Evolutionary conservation across 2,888 invertebrate genomes (phyloP).

Genomic region (Coremacera marginata): DNA sequence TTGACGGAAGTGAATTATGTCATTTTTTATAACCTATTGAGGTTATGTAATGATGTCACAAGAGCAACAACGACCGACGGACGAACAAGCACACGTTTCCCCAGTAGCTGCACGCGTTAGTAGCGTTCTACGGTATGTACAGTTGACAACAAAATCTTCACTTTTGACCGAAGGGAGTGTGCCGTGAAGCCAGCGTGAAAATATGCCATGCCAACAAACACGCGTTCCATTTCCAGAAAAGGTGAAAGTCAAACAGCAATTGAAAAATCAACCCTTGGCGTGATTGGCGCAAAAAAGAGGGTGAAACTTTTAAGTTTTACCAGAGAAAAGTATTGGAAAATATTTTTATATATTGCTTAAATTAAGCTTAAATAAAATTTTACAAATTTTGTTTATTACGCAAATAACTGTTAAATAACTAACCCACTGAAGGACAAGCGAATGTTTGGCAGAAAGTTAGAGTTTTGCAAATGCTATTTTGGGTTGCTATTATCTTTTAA

Average conservation of each 20-base stretch:
- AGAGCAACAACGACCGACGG: background rate
- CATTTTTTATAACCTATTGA: slow-evolving; percentile 14
- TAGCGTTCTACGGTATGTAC: background rate
- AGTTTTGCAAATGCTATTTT: too few species aligned
- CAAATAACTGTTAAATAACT: background rate
- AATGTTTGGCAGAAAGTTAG: too few species aligned
- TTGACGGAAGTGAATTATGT: slow-evolving; percentile 22
- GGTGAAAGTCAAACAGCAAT: slow-evolving; percentile 18
- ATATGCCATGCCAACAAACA: slow-evolving; percentile 19
- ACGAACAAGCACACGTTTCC: background rate
- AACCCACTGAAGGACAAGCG: too few species aligned
- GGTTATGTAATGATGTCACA: slow-evolving; percentile 16
- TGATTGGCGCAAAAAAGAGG: background rate
- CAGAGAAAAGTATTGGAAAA: background rate
- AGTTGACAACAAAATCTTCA: slow-evolving; percentile 16
- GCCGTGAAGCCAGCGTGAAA: slow-evolving; percentile 7
- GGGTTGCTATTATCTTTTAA: too few species aligned
- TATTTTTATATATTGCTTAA: background rate
- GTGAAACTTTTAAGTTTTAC: background rate
- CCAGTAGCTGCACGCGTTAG: too few species aligned
- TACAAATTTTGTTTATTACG: slow-evolving; percentile 4
- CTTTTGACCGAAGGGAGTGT: background rate
- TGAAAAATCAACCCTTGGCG: slow-evolving; percentile 37
- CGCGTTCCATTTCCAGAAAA: slow-evolving; percentile 24
- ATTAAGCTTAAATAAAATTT: background rate